Percentiles rank a stretch among this genome's conserved stretches.
Conservation (phyloP, 2,888 invertebrate species). For the Archaeoteleia sp. region DNA sequence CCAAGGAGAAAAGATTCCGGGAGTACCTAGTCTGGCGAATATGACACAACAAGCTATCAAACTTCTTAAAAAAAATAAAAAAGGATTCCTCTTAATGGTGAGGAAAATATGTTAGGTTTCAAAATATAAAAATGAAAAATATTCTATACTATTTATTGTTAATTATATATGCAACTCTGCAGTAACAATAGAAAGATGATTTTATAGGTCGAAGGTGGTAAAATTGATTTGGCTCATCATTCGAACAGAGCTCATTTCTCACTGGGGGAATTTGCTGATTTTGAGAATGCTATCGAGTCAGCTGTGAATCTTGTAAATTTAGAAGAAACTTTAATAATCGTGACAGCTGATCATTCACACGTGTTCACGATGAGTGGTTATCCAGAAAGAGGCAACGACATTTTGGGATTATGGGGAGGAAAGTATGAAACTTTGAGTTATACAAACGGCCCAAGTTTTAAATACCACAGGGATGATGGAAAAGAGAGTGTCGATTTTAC, state of each 20-base stretch:
- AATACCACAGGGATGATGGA: constrained; percentile 74
- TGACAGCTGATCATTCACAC: constrained; percentile 82
- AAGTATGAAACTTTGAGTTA: constrained; percentile 79
- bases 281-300: constrained; percentile 79
- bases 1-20: constrained; percentile 74
- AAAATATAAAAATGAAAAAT: too few relatives aligned
- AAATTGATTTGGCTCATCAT: constrained; percentile 82
- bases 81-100: constrained; percentile 78
- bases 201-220: constrained; percentile 78
- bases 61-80: constrained; percentile 74
- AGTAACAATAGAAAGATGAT: too few relatives aligned
- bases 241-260: constrained; percentile 79
- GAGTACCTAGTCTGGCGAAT: constrained; percentile 77
- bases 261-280: constrained; percentile 79
- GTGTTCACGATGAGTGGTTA: constrained; percentile 80
- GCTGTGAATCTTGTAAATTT: constrained; percentile 76
- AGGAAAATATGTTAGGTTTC: too few relatives aligned
- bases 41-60: constrained; percentile 79
- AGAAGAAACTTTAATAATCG: constrained; percentile 81
- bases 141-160: too few relatives aligned
- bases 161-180: too few relatives aligned
- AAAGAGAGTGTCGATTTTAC: constrained; percentile 64
- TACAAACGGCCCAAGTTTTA: constrained; percentile 80
- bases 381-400: constrained; percentile 78
- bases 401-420: constrained; percentile 76